Evolutionary conservation across 2,888 invertebrate species (phyloP).

Genomic region (Cryptosula pallasiana): DNA sequence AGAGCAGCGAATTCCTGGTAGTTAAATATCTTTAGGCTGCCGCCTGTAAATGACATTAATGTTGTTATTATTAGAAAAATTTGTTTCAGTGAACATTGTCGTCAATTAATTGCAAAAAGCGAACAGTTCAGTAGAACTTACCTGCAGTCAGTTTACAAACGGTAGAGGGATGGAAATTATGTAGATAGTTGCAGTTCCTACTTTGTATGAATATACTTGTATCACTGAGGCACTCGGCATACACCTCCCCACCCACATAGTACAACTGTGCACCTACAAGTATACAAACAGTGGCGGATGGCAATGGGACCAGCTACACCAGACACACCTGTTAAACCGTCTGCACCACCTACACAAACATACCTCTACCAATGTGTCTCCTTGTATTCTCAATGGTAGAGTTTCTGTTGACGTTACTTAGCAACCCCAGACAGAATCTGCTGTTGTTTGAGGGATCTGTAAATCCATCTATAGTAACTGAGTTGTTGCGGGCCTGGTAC

Average conservation of each 20-base stretch:
- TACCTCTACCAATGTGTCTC: slow-evolving; percentile 91
- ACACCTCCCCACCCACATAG: slow-evolving; percentile 95
- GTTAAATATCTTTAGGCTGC: slow-evolving; percentile 96
- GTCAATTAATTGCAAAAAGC: too few relatives aligned
- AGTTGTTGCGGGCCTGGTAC: slow-evolving; percentile 41
- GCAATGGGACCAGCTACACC: not conserved
- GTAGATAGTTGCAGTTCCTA: not conserved
- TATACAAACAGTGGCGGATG: not conserved
- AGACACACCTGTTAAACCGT: too few relatives aligned
- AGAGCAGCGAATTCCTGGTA: slow-evolving; percentile 81
- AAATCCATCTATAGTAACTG: slow-evolving; percentile 78
- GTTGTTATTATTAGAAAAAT: too few relatives aligned
- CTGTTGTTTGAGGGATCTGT: slow-evolving; percentile 96
- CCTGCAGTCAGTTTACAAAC: not conserved
- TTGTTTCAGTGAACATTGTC: too few relatives aligned
- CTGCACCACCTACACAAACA: too few relatives aligned
- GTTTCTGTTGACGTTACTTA: slow-evolving; percentile 97
- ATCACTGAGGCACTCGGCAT: slow-evolving; percentile 58
- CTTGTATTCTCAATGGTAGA: slow-evolving; percentile 97
- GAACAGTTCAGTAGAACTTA: not conserved
- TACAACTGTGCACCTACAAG: slow-evolving; percentile 80
- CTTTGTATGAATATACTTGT: not conserved
- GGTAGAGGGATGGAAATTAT: slow-evolving; percentile 56
- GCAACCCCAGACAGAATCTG: slow-evolving; percentile 91
- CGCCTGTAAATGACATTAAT: too few relatives aligned